Percentiles rank a stretch among this genome's conserved stretches.
Conservation (phyloP, 1,140 invertebrate genomes). For the Drosophila sucinea region DNA sequence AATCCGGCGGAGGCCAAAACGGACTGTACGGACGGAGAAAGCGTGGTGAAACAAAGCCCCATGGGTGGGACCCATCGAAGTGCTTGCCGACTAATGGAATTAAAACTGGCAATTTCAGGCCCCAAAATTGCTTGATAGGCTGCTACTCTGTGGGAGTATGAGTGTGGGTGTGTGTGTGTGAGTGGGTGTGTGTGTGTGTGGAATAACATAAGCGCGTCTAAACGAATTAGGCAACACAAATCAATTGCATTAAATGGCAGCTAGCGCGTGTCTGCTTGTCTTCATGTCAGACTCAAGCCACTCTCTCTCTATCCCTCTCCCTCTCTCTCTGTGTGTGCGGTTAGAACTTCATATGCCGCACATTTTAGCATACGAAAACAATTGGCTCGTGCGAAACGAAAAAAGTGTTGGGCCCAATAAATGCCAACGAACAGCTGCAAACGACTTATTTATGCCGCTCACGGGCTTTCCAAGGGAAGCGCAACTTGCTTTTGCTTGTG, state of each 20-base stretch:
- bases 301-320: neutral
- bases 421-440: constrained; percentile 72
- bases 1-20: constrained; percentile 27
- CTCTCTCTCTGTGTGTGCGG: constrained; percentile 25
- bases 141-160: constrained; percentile 4
- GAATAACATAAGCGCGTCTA: constrained; percentile 54
- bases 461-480: constrained; percentile 11
- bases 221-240: constrained; percentile 73
- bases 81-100: constrained; percentile 66
- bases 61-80: constrained; percentile 6
- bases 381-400: constrained; percentile 40
- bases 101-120: constrained; percentile 74
- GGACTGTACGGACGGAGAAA: neutral
- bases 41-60: constrained; percentile 31
- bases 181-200: constrained; percentile 2
- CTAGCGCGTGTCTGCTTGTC: constrained; percentile 55
- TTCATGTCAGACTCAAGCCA: constrained; percentile 5
- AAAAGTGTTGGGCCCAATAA: constrained; percentile 44
- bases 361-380: constrained; percentile 52
- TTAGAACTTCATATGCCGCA: constrained; percentile 30
- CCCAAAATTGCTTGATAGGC: constrained; percentile 62
- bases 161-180: neutral
- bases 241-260: constrained; percentile 76
- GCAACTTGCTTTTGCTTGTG: neutral
- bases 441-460: constrained; percentile 74